These are phyloP conservation scores for Heterotis niloticus DNA, from an alignment of 2,113 vertebrate species.

Conservation along the genomic window DNA sequence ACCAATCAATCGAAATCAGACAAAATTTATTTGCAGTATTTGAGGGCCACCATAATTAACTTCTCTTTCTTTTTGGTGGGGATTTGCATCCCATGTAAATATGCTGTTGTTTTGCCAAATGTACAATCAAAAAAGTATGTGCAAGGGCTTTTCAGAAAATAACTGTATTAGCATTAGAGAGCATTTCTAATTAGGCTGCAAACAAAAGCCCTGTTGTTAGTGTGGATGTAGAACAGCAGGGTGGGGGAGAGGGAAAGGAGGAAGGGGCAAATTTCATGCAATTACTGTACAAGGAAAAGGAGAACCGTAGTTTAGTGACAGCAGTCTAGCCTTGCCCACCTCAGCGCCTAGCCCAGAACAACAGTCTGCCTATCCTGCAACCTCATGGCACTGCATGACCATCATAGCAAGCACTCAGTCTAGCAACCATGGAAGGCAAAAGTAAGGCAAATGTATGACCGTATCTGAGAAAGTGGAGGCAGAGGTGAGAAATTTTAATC, in stretches of 20 bases:
- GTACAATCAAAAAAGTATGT: constrained; percentile 11
- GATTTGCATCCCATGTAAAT: constrained; percentile 2
- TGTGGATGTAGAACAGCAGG: neutral
- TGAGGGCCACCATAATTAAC: constrained; percentile 15
- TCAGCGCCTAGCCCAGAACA: neutral
- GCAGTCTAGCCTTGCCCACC: neutral
- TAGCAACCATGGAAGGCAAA: neutral
- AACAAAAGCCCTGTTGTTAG: constrained; percentile 26
- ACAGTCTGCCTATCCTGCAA: neutral
- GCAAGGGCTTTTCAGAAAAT: constrained; percentile 18
- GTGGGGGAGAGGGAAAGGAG: neutral
- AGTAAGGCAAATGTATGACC: neutral
- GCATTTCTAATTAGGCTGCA: constrained; percentile 25
- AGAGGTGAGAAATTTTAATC: neutral
- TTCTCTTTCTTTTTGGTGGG: neutral
- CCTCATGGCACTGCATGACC: neutral
- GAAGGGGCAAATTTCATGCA: neutral
- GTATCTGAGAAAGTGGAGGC: neutral
- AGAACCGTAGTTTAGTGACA: neutral
- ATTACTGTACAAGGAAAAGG: neutral
- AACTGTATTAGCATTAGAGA: constrained; percentile 12
- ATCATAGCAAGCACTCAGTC: neutral
- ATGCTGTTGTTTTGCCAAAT: constrained; percentile 4
- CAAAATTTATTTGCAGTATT: constrained; percentile 5
- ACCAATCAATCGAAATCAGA: constrained; percentile 21